Base-by-base conservation (phyloP, 2,797 vertebrate species). In the Ceryle rudis region DNA sequence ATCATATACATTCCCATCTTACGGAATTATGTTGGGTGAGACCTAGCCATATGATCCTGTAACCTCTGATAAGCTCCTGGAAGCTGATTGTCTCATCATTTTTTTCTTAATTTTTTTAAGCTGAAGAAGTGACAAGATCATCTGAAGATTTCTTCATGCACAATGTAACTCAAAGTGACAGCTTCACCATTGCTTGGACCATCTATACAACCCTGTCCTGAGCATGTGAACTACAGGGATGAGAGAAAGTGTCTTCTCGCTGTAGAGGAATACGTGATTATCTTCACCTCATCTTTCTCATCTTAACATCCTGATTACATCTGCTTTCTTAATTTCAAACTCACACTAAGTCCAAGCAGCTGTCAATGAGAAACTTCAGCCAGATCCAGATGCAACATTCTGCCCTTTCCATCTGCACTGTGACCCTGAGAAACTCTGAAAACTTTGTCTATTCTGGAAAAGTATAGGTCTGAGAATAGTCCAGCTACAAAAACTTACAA, bases 21-120 rank as follows among this genome's bases (percentile, higher is more conserved):
- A 14, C 61, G 51, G 74, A 81, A 54, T 8, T 0, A 0, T 8
- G 20, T 19, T 54, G 15, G 23, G 9, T 71, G 67, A 15, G 5
- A 10, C 16, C 70, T 28, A 74, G n/a, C 52, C 25, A 42, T 41
- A n/a, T 0, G 5, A 25, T 29, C 35, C 57, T 2, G 0, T 23
- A 29, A n/a, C 60, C 22, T 52, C n/a, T n/a, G n/a, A n/a, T n/a
- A 35, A 69, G 23, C 5, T 71, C 42, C 57, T 67, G 49, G 41
- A 9, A 28, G 16, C 4, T 44, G 6, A 26, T 7, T 31, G 14
- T 41, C 25, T 72, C 19, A 28, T 28, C 18, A 9, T 3, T 33
- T 51, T 8, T 35, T 44, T 23, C 16, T 21, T 21, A 41, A 47
- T n/a, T 15, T 11, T 3, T 11, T 69, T 14, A 31, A 61, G 29